These are phyloP conservation scores for Malurus leucopterus DNA, from an alignment of 2,797 vertebrate genomes.

Conservation along the genomic window DNA sequence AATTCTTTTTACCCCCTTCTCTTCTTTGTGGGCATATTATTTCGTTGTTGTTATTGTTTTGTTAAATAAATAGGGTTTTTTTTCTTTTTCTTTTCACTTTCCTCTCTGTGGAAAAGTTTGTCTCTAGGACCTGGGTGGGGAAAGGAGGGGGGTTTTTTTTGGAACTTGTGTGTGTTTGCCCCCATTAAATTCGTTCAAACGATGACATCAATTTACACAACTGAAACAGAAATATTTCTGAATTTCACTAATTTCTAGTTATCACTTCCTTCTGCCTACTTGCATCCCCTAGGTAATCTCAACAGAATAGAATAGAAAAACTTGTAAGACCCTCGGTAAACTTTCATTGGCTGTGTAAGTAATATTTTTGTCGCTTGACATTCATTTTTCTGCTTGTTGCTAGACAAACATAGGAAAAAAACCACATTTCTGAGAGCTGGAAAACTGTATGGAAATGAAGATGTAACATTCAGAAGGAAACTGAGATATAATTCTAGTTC, in stretches of 20 bases:
- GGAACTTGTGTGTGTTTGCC: too few relatives aligned
- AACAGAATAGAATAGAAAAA: background rate
- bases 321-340: background rate
- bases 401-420: background rate
- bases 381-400: background rate
- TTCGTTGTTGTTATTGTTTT: too few relatives aligned
- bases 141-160: too few relatives aligned
- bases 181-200: too few relatives aligned
- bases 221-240: background rate
- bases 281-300: background rate
- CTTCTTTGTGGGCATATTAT: too few relatives aligned
- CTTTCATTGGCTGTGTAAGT: background rate
- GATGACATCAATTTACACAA: background rate
- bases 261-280: background rate
- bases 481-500: background rate
- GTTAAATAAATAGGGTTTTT: too few relatives aligned
- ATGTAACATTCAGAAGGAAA: background rate
- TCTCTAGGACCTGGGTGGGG: too few relatives aligned
- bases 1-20: too few relatives aligned
- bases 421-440: background rate
- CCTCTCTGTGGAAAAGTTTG: too few relatives aligned
- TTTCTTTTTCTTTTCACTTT: too few relatives aligned
- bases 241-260: background rate
- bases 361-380: accelerated
- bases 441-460: background rate